phyloP scores from a whole-genome alignment of 2,113 vertebrate species.

The Vulpes ferrilata region DNA sequence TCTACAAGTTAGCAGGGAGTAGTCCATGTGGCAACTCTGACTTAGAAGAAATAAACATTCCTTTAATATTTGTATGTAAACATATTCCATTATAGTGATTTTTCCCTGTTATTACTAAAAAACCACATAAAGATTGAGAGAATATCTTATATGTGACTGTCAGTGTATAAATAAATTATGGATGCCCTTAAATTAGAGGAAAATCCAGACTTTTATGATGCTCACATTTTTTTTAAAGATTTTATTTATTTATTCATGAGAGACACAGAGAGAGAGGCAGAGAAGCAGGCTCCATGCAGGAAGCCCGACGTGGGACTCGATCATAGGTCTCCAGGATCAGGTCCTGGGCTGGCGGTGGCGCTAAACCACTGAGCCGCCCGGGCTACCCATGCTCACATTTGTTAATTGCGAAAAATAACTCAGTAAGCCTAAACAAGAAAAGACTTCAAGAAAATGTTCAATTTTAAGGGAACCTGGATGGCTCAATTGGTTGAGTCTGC shows the following conservation, averaged over 20 bases:
- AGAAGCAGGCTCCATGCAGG: too few species aligned
- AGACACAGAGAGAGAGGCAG: too few species aligned
- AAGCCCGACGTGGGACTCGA: too few species aligned
- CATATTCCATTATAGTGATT: neutral
- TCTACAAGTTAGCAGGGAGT: neutral
- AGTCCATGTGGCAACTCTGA: neutral
- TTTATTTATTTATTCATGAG: too few species aligned
- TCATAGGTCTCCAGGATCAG: too few species aligned
- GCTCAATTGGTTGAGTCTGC: too few species aligned
- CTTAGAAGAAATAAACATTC: neutral
- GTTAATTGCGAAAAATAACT: constrained; percentile 34
- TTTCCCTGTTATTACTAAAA: neutral
- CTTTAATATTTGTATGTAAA: neutral
- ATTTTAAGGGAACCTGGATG: neutral
- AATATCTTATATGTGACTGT: neutral
- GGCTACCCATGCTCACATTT: neutral
- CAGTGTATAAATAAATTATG: neutral
- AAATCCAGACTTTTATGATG: neutral
- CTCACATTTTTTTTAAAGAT: neutral
- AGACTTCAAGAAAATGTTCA: constrained; percentile 21
- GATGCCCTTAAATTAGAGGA: neutral
- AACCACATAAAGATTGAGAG: neutral
- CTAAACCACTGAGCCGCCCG: too few species aligned
- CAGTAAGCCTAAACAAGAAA: neutral
- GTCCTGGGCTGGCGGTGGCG: too few species aligned